phyloP scores from a whole-genome alignment of 1,140 invertebrate species.

The Anoplophora glabripennis region DNA sequence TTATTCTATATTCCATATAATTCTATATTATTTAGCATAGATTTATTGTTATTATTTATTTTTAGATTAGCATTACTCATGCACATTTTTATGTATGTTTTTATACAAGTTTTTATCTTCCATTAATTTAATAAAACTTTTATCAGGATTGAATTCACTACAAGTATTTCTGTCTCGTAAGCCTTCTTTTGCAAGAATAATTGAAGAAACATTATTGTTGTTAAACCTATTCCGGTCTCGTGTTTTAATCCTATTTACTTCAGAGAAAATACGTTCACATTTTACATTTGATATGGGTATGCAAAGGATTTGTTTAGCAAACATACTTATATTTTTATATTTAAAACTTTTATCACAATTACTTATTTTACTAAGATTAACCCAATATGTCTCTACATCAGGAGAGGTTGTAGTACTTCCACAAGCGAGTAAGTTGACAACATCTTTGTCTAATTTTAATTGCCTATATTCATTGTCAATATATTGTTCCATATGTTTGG shows the following conservation, averaged over 20 bases:
- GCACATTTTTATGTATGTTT: too few relatives aligned
- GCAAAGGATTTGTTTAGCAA: slow-evolving; percentile 11
- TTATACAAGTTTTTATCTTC: slow-evolving; percentile 11
- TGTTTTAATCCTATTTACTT: slow-evolving; percentile 9
- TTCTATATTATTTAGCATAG: too few relatives aligned
- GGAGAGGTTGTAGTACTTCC: slow-evolving; percentile 4
- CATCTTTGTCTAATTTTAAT: slow-evolving; percentile 13
- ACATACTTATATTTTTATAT: slow-evolving; percentile 10
- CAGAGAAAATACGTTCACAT: slow-evolving; percentile 15
- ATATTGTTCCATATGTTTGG: slow-evolving; percentile 5
- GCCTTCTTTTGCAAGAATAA: slow-evolving; percentile 13
- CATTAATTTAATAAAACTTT: slow-evolving; percentile 2
- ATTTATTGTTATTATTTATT: too few relatives aligned
- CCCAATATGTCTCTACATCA: slow-evolving; percentile 9
- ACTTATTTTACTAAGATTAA: background rate
- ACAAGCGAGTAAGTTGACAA: slow-evolving; percentile 12
- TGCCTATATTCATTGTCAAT: slow-evolving; percentile 19
- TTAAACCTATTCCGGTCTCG: slow-evolving; percentile 8
- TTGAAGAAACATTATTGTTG: slow-evolving; percentile 9
- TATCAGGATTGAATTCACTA: slow-evolving; percentile 4
- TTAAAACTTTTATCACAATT: slow-evolving; percentile 5
- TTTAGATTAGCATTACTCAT: too few relatives aligned
- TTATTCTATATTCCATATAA: too few relatives aligned
- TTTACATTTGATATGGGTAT: slow-evolving; percentile 13
- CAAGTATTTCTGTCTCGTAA: slow-evolving; percentile 7